These are phyloP conservation scores for Brachyhypopomus gauderio DNA, from an alignment of 2,113 vertebrate genomes.

Conservation along the genomic window DNA sequence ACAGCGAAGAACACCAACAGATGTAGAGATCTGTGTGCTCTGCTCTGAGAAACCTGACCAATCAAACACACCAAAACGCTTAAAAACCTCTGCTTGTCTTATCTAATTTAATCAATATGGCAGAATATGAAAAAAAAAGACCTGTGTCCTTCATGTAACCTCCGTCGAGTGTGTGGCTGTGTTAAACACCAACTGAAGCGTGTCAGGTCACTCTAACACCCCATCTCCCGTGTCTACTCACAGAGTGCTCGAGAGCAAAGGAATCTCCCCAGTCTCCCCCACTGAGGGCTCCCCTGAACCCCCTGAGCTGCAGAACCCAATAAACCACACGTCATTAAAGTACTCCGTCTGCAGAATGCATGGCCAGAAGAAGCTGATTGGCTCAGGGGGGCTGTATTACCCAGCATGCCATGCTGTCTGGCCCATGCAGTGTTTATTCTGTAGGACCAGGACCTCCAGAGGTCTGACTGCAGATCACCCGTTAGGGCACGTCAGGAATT, in stretches of 20 bases:
- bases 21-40: too few relatives aligned
- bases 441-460: too few relatives aligned
- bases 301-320: conserved; percentile 36
- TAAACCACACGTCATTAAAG: conserved; percentile 43
- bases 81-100: too few relatives aligned
- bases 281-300: conserved; percentile 26
- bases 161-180: neutral
- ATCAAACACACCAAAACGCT: too few relatives aligned
- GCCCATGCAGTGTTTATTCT: neutral
- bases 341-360: conserved; percentile 14
- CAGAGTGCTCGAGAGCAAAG: conserved; percentile 33
- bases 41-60: too few relatives aligned
- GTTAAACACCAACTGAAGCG: neutral
- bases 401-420: neutral
- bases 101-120: too few relatives aligned
- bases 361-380: conserved; percentile 20
- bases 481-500: too few relatives aligned
- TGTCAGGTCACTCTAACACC: neutral
- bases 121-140: too few relatives aligned
- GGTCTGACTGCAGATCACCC: too few relatives aligned
- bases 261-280: conserved; percentile 49
- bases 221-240: neutral
- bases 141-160: neutral
- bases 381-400: conserved; percentile 34
- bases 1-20: too few relatives aligned